Conservation (phyloP, 1,140 invertebrate genomes). For the Aphelinus atriplicis region DNA sequence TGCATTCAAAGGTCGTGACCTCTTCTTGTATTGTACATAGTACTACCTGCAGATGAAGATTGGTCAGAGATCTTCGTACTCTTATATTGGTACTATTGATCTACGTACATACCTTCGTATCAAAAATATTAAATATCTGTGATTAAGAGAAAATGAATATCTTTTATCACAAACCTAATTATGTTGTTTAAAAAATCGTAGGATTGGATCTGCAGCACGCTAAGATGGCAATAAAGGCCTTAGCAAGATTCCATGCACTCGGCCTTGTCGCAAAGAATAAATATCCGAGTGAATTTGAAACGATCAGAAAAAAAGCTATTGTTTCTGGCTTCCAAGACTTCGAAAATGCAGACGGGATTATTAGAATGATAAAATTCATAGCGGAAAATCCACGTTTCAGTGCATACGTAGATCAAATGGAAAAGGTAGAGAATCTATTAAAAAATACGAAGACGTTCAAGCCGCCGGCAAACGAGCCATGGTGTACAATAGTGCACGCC, state of each 20-base stretch:
- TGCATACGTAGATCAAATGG: background rate
- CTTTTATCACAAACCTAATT: too few relatives aligned
- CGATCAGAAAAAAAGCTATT: background rate
- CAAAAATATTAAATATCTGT: too few relatives aligned
- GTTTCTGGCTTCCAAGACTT: background rate
- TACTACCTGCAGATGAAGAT: too few relatives aligned
- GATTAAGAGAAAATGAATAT: too few relatives aligned
- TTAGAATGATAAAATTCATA: background rate
- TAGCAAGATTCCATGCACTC: constrained; percentile 1
- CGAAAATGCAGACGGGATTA: background rate
- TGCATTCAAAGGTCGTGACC: too few relatives aligned
- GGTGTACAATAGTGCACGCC: background rate
- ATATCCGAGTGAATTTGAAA: background rate
- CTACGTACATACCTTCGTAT: too few relatives aligned
- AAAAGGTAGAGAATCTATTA: background rate
- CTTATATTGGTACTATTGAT: too few relatives aligned
- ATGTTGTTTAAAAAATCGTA: background rate
- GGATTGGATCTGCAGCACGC: background rate
- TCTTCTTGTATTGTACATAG: too few relatives aligned
- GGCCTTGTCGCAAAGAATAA: background rate
- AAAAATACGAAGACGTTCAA: background rate
- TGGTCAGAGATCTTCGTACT: too few relatives aligned
- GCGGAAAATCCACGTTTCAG: background rate
- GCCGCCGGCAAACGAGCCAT: background rate
- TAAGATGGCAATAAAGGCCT: background rate